phyloP scores from a whole-genome alignment of 2,113 vertebrate species.

The Corythornis vintsioides region DNA sequence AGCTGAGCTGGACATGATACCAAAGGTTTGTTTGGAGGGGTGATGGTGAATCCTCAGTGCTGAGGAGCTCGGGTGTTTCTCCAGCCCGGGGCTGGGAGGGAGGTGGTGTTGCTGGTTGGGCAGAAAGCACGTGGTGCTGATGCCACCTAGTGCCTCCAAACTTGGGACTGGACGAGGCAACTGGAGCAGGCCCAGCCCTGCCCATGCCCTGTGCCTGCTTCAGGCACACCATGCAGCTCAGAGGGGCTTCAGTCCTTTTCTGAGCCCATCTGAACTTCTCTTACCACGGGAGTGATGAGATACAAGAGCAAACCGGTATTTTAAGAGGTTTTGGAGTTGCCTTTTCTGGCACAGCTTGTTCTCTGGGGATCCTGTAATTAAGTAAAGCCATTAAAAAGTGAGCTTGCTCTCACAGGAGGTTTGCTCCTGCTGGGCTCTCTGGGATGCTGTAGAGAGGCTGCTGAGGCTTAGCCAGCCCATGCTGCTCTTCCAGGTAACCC shows the following conservation, averaged over 20 bases:
- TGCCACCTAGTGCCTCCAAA: background rate
- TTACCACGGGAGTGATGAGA: background rate
- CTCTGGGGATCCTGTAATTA: background rate
- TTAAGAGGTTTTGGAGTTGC: background rate
- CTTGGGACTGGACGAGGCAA: background rate
- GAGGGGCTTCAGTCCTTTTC: background rate
- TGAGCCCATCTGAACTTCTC: background rate
- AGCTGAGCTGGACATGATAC: accelerated
- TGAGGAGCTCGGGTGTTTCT: background rate
- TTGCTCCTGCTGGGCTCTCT: background rate
- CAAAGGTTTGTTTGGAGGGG: background rate
- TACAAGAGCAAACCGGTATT: background rate
- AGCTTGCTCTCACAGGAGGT: background rate
- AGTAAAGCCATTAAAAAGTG: background rate
- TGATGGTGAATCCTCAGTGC: background rate
- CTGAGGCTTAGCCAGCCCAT: accelerated
- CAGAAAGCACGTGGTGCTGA: background rate
- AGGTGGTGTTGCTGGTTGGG: background rate
- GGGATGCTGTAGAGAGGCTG: background rate
- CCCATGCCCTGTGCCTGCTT: accelerated
- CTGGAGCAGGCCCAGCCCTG: background rate
- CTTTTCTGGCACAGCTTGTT: background rate
- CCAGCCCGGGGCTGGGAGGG: background rate
- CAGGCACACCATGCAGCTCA: background rate
- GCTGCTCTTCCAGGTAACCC: background rate